phyloP scores from a whole-genome alignment of 2,797 vertebrate genomes.

The Cyclura pinguis region DNA sequence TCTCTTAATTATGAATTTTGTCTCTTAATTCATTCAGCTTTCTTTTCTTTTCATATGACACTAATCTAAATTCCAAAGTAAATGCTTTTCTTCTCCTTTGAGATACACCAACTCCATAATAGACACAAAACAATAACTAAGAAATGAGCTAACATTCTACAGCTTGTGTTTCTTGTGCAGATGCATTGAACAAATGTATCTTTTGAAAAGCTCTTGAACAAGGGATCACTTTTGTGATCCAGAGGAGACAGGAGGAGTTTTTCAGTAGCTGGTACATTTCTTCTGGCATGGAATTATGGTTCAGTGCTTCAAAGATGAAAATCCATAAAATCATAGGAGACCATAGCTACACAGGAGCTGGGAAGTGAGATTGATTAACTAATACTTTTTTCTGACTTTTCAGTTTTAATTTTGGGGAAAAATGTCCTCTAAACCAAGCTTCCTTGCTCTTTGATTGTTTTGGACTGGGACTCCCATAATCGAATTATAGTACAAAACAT shows the following conservation, averaged over 20 bases:
- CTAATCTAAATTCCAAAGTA: conserved; percentile 16
- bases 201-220: conserved; percentile 17
- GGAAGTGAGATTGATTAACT: no score
- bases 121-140: background rate
- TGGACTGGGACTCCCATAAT: no score
- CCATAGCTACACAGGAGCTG: no score
- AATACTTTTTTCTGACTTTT: no score
- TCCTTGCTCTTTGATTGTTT: no score
- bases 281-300: background rate
- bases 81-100: conserved; percentile 9
- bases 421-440: no score
- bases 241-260: background rate
- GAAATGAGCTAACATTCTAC: background rate
- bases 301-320: background rate
- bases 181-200: background rate
- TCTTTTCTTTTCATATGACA: background rate
- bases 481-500: no score
- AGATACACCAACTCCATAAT: conserved; percentile 1
- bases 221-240: conserved; percentile 3
- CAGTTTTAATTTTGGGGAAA: no score
- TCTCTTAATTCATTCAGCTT: conserved; percentile 5
- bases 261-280: background rate
- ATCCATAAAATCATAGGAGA: no score
- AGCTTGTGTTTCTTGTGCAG: background rate
- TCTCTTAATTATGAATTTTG: conserved; percentile 24